A percentile compares a stretch with the other conserved stretches of the same genome.
phyloP scores from a whole-genome alignment of 2,113 vertebrate genomes.

The Syngnathus floridae region DNA sequence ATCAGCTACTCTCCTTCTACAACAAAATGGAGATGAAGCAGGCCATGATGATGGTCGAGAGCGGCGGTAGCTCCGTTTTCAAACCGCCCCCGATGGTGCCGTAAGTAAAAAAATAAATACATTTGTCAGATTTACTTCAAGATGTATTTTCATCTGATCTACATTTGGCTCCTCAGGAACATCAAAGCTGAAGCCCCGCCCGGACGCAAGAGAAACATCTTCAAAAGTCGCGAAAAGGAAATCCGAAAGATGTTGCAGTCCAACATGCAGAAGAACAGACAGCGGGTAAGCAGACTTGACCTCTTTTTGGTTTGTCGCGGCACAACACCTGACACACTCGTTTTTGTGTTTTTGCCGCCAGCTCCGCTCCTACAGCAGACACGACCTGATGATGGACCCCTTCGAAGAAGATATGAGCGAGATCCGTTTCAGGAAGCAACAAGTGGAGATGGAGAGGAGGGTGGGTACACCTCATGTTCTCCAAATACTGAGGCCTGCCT shows the following conservation, averaged over 20 bases:
- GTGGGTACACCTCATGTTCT: slow-evolving; percentile 37
- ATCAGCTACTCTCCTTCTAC: slow-evolving; percentile 94
- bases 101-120: slow-evolving; percentile 47
- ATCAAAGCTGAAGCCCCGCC: slow-evolving; percentile 61
- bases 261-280: slow-evolving; percentile 87
- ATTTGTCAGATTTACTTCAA: too few species aligned
- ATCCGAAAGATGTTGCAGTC: slow-evolving; percentile 82
- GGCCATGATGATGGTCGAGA: slow-evolving; percentile 87
- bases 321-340: not conserved
- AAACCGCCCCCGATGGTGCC: slow-evolving; percentile 71
- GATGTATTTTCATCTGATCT: not conserved
- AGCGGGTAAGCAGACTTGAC: slow-evolving; percentile 68
- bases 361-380: slow-evolving; percentile 90
- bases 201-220: slow-evolving; percentile 66
- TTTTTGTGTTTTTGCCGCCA: slow-evolving; percentile 36
- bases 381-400: slow-evolving; percentile 82
- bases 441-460: slow-evolving; percentile 78
- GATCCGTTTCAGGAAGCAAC: slow-evolving; percentile 79
- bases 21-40: slow-evolving; percentile 97
- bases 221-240: slow-evolving; percentile 85
- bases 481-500: too few species aligned
- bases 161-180: slow-evolving; percentile 69
- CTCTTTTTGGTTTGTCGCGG: not conserved
- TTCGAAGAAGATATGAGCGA: slow-evolving; percentile 86
- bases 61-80: slow-evolving; percentile 71